Conservation (phyloP, 2,113 vertebrate genomes). For the Paratilapia polleni region DNA sequence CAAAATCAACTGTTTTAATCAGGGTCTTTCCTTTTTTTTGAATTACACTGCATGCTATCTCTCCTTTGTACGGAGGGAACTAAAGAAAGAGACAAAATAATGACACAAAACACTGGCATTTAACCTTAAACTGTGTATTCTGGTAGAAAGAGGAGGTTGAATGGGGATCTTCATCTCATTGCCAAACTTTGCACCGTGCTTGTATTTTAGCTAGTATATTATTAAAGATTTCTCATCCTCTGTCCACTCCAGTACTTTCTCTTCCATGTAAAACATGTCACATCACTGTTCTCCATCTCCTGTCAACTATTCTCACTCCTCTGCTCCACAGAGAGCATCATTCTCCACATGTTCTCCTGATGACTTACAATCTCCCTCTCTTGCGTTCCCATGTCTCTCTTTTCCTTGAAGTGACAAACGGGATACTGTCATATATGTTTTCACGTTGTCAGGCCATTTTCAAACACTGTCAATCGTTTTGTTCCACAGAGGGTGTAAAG, state of each 20-base stretch:
- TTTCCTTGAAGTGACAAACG: constrained; percentile 22
- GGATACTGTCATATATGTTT: constrained; percentile 44
- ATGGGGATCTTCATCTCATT: not conserved
- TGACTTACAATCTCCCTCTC: not conserved
- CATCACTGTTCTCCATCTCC: constrained; percentile 3
- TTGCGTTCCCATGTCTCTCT: not conserved
- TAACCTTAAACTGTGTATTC: not conserved
- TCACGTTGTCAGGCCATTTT: constrained; percentile 64
- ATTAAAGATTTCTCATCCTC: not conserved
- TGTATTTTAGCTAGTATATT: not conserved
- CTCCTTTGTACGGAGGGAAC: not conserved
- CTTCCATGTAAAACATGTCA: not conserved
- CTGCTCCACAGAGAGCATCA: constrained; percentile 3
- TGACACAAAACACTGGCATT: not conserved
- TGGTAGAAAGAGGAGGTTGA: not conserved
- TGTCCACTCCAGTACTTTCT: not conserved
- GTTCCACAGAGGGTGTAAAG: constrained; percentile 34
- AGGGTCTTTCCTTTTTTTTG: not conserved
- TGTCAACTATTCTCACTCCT: constrained; percentile 31
- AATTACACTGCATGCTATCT: not conserved
- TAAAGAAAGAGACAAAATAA: not conserved
- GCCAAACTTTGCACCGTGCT: not conserved
- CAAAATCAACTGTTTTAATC: not conserved
- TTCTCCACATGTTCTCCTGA: not conserved
- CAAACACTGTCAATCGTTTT: constrained; percentile 67